A percentile compares a stretch with the other conserved stretches of the same genome.
Conservation (phyloP, 1,140 invertebrate genomes). For the Conus ventricosus region DNA sequence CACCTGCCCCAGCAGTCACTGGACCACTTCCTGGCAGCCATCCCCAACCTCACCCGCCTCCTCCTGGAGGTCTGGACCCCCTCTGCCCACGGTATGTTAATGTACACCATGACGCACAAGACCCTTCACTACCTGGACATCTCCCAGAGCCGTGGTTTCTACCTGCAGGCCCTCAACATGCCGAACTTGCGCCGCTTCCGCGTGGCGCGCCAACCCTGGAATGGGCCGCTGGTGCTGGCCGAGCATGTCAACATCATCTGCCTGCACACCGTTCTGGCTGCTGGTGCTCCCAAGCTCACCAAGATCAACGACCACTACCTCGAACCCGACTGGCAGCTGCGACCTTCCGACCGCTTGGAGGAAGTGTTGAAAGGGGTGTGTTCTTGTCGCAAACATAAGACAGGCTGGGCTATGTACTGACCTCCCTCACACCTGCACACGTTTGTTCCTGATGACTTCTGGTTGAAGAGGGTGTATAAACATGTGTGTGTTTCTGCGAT, state of each 20-base stretch:
- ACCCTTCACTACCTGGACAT: conserved; percentile 67
- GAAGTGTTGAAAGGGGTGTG: conserved; percentile 66
- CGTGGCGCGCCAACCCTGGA: conserved; percentile 66
- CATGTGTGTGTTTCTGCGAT: neutral
- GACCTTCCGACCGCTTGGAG: conserved; percentile 55
- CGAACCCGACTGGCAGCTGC: conserved; percentile 57
- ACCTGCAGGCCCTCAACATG: conserved; percentile 59
- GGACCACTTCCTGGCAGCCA: conserved; percentile 52
- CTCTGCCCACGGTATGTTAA: conserved; percentile 58
- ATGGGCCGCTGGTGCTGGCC: conserved; percentile 60
- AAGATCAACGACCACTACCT: conserved; percentile 68
- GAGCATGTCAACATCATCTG: conserved; percentile 64
- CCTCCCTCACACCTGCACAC: too few relatives aligned
- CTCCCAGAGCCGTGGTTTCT: conserved; percentile 69
- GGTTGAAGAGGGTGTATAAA: neutral
- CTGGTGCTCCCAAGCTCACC: conserved; percentile 59
- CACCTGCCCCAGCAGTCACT: conserved; percentile 56
- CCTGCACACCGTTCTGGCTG: conserved; percentile 60
- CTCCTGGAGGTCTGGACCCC: conserved; percentile 71
- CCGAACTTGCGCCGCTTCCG: conserved; percentile 62
- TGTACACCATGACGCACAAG: conserved; percentile 56
- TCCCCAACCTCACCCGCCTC: conserved; percentile 57
- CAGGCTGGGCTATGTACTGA: conserved; percentile 62
- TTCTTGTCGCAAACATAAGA: conserved; percentile 65
- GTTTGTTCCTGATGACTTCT: too few relatives aligned